Base-by-base conservation (phyloP, 2,797 vertebrate genomes). In the Scleropages formosus region DNA sequence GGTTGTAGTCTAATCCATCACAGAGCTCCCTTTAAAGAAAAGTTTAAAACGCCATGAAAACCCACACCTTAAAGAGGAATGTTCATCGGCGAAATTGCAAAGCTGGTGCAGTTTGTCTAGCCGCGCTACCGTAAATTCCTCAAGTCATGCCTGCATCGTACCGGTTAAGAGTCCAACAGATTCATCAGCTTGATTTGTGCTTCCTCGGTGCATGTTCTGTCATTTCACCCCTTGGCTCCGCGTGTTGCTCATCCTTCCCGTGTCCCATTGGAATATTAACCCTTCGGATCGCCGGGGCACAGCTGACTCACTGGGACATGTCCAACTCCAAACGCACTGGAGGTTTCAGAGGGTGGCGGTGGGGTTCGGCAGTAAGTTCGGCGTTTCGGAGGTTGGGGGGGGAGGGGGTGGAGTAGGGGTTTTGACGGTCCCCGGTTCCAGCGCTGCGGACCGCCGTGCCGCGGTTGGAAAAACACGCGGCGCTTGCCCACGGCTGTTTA, bases 361-460 rank as follows among this genome's bases (percentile, higher is more conserved):
- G 6, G 31, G 31, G 31, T 31, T 39, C 31, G 53, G 56, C 18
- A 12, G 49, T 4, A 46, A 49, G 15, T 22, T 27, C 47, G 20
- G 47, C 6, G 67, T 20, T 16, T 68, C 22, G 18, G 31, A 46
- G 20, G 61, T 61, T 61, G 61, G 2, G 20, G 59, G 53, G n/a
- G n/a, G n/a, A n/a, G n/a, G n/a, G n/a, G n/a, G n/a, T n/a, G 31
- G 31, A 31, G 6, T 2, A 39, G 31, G 59, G 15, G 20, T 59
- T 8, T 8, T 2, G 2, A 39, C 2, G 18, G 15, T 8, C 20
- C 15, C 15, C n/a, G 8, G 15, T 49, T 22, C 9, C 22, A 78
- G 87, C 82, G 75, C 85, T 84, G 31, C 81, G 83, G 72, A 83
- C 87, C 85, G 71, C 83, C 77, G 72, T 78, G 74, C 80, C 80